Evolutionary conservation across 2,888 invertebrate genomes (phyloP).

Genomic region (Vandiemenella viatica): DNA sequence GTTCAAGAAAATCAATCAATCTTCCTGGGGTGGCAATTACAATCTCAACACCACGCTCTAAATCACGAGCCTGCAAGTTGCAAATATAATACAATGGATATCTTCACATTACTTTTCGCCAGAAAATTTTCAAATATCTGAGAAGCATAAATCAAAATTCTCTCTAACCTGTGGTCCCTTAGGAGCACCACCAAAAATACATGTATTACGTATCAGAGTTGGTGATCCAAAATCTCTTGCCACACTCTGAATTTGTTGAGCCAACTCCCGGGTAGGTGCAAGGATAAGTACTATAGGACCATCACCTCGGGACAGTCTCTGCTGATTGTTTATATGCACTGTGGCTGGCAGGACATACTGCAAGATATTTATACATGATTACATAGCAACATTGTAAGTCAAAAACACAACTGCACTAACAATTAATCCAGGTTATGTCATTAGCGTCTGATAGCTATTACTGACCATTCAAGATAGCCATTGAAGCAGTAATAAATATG

Average conservation of each 20-base stretch:
- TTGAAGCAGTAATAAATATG: too few relatives aligned
- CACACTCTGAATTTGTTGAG: conserved; percentile 70
- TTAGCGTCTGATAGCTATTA: too few relatives aligned
- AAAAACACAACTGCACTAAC: too few relatives aligned
- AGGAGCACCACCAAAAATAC: conserved; percentile 86
- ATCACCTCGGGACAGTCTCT: conserved; percentile 56
- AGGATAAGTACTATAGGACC: conserved; percentile 72
- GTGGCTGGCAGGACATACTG: conserved; percentile 65
- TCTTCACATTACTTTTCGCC: too few relatives aligned
- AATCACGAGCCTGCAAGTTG: conserved; percentile 42
- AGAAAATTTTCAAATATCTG: too few relatives aligned
- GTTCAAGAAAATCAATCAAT: conserved; percentile 69
- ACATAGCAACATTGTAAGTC: too few relatives aligned
- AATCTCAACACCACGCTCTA: conserved; percentile 69
- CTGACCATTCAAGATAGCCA: too few relatives aligned
- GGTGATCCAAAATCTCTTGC: conserved; percentile 64
- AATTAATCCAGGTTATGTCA: too few relatives aligned
- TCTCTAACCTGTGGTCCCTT: conserved; percentile 39
- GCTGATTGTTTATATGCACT: conserved; percentile 73
- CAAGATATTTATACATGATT: conserved; percentile 10
- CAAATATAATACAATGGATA: not conserved
- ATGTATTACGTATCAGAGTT: conserved; percentile 64
- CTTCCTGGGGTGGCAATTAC: conserved; percentile 83
- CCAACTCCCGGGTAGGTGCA: conserved; percentile 63
- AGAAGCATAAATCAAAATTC: too few relatives aligned